Evolutionary conservation across 2,888 invertebrate genomes (phyloP).

Genomic region (Pristionchus japonicus): DNA sequence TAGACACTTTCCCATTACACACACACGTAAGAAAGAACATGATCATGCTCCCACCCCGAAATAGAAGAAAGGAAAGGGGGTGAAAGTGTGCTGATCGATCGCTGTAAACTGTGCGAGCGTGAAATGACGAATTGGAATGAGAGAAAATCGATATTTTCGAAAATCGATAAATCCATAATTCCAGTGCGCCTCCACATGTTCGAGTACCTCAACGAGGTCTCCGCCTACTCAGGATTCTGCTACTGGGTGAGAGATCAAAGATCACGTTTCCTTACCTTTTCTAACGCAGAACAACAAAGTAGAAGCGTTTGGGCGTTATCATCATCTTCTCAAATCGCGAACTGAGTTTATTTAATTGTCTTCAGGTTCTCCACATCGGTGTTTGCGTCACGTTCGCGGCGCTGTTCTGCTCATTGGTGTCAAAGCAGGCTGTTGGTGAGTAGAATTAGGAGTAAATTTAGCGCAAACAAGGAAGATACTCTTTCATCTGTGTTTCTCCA

Average conservation of each 20-base stretch:
- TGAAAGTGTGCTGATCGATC: constrained; percentile 8
- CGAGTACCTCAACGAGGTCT: background rate
- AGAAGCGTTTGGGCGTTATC: background rate
- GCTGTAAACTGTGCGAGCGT: background rate
- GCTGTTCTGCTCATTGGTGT: constrained; percentile 95
- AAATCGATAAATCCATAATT: background rate
- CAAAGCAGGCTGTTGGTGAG: constrained; percentile 94
- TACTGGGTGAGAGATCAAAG: constrained; percentile 44
- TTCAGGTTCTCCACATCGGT: constrained; percentile 84
- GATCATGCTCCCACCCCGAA: background rate
- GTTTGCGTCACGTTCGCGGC: constrained; percentile 94
- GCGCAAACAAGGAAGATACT: too few relatives aligned
- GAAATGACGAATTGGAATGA: background rate
- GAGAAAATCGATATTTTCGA: background rate
- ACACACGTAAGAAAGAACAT: background rate
- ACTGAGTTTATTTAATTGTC: background rate
- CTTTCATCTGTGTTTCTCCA: too few relatives aligned
- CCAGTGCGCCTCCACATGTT: constrained; percentile 17
- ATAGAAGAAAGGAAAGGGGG: background rate
- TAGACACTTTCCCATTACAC: background rate
- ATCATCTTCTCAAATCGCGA: background rate
- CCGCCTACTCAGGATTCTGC: constrained; percentile 56
- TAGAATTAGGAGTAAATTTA: too few relatives aligned
- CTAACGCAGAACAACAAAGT: background rate
- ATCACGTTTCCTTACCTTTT: background rate